Base-by-base conservation (phyloP, 1,140 invertebrate genomes). In the Drosophila pallidifrons region DNA sequence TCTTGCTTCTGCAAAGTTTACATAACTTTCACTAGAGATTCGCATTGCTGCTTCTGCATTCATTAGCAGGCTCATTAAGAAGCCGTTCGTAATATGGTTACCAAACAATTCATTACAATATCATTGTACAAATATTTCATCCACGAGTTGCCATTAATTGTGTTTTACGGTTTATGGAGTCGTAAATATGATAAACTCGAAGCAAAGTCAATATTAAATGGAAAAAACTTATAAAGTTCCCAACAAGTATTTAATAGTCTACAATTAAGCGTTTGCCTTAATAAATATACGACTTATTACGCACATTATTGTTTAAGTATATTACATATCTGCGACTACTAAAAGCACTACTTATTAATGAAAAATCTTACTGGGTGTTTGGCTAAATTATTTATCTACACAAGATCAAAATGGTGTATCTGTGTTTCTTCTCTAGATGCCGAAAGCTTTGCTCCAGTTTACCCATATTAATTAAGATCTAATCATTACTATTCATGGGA, bases 401-500 rank as follows among this genome's bases (percentile, higher is more conserved):
- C 13, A 13, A 32, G 13, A 52, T 52, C 10, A 32, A 25, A 43
- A 41, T 11, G 28, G 2, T 3, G 11, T 30, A 6, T 54, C 20
- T 3, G 16, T 1, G 25, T 25, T 20, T 49, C n/a, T 25, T 28
- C 11, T 49, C 3, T 10, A 10, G 10, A 25, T 10, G 10, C n/a
- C 13, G n/a, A 13, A 15, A 43, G 41, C 41, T 43, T n/a, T 35
- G n/a, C 4, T 15, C n/a, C 51, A 52, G 5, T 15, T 30, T 32
- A 32, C 5, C 5, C 13, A 54, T 6, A 54, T 32, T 32, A 54
- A 54, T 32, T 32, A 16, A 57, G 13, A 41, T 32, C 51, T 30
- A 32, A 32, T 54, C 51, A 54, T 54, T 13, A 32, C 41, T 11
- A 15, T 52, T 52, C 47, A 30, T 64, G 35, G 4, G 51, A 54